Evolutionary conservation across 2,888 invertebrate species (phyloP).

Genomic region (Timandra comae): DNA sequence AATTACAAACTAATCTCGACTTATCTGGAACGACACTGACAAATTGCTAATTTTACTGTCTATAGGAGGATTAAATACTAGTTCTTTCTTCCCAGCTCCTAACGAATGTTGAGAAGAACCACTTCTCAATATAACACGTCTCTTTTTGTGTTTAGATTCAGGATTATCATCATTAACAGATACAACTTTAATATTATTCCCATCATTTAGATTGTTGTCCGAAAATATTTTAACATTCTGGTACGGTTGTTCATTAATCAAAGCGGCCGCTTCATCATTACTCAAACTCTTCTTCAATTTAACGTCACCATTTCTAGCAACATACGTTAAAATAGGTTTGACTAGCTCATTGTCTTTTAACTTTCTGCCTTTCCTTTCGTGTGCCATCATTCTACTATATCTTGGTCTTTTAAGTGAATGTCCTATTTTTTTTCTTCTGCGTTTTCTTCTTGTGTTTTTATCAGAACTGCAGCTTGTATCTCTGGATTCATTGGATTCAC

Average conservation of each 20-base stretch:
- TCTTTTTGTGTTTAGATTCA: conserved; percentile 10
- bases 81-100: conserved; percentile 36
- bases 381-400: conserved; percentile 5
- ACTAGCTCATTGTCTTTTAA: conserved; percentile 18
- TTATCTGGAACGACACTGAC: conserved; percentile 49
- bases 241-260: conserved; percentile 21
- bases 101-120: conserved; percentile 23
- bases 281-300: conserved; percentile 41
- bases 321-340: conserved; percentile 29
- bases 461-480: conserved; percentile 1
- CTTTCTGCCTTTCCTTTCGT: conserved; percentile 12
- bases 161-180: conserved; percentile 18
- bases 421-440: conserved; percentile 7
- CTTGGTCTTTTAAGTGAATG: conserved; percentile 3
- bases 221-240: conserved; percentile 24
- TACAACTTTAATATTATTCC: conserved; percentile 21
- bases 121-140: conserved; percentile 20
- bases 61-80: conserved; percentile 42
- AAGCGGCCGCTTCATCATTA: conserved; percentile 33
- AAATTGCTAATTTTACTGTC: conserved; percentile 49
- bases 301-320: conserved; percentile 32
- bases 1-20: too few relatives aligned
- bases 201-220: conserved; percentile 21
- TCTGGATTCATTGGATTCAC: neutral
- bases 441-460: conserved; percentile 3